These are phyloP conservation scores for Caenorhabditis doughertyi DNA, from an alignment of 2,888 invertebrate genomes.

Conservation along the genomic window DNA sequence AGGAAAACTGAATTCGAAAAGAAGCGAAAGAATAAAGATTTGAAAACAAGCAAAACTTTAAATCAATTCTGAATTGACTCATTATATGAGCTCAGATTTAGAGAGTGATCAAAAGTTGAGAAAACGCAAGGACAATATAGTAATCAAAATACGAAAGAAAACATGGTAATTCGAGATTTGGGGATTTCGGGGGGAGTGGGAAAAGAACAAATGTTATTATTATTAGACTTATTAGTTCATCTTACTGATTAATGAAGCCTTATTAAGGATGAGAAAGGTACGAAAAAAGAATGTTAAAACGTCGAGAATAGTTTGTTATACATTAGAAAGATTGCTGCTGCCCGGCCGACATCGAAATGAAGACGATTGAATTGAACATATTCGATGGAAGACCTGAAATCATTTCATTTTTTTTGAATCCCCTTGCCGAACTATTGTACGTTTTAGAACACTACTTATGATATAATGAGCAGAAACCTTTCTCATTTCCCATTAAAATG, in stretches of 20 bases:
- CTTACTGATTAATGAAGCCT: slow-evolving; percentile 3
- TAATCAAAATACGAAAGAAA: slow-evolving; percentile 32
- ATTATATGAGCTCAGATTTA: slow-evolving; percentile 22
- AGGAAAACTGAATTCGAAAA: slow-evolving; percentile 21
- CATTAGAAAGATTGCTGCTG: slow-evolving; percentile 40
- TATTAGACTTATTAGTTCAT: slow-evolving; percentile 7
- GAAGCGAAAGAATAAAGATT: slow-evolving; percentile 24
- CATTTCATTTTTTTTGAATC: no score
- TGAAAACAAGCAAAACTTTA: slow-evolving; percentile 11
- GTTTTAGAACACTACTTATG: no score
- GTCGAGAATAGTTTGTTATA: slow-evolving; percentile 3
- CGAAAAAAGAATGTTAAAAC: slow-evolving; percentile 12
- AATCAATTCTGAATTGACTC: slow-evolving; percentile 6
- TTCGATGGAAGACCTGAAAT: slow-evolving; percentile 15
- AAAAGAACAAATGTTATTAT: not conserved
- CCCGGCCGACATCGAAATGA: slow-evolving; percentile 43
- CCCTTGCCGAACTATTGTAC: no score
- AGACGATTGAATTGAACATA: slow-evolving; percentile 10
- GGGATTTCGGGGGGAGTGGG: not conserved
- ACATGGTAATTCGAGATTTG: slow-evolving; percentile 26
- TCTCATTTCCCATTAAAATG: slow-evolving; percentile 30
- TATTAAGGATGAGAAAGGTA: slow-evolving; percentile 12
- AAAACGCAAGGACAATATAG: slow-evolving; percentile 22
- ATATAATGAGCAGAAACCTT: no score
- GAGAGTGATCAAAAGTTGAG: not conserved